Base-by-base conservation (phyloP, 64 coral and sea anemone genomes). In the Montipora sp. region DNA sequence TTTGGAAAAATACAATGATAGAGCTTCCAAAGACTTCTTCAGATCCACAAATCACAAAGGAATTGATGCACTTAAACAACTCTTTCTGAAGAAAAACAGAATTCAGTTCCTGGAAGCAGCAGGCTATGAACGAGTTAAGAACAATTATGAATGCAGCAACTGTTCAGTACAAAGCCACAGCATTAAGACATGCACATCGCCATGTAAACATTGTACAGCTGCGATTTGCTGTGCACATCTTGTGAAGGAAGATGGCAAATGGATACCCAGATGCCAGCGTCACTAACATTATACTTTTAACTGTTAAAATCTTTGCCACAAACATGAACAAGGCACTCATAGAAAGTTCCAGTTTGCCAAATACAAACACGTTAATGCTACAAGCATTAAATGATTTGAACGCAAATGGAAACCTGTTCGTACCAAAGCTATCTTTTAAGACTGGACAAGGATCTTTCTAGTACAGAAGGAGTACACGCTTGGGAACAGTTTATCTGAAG, bases 1-100 rank as follows among this genome's bases (percentile, higher is more conserved):
- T 6, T 75, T 92, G 90, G 90, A 92, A 57, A 92, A 92, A 85
- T 92, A 65, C 55, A 85, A 84, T 14, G 80, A 81, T 43, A 92
- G 47, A 23, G 80, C 71, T 22, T 92, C 70, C 4, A 91, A 83
- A 91, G 66, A 83, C 19, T 77, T 74, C 27, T 92, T 92, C 48
- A 84, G 71, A 68, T 84, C 90, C 7, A 77, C 90, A 44, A 92
- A 85, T 75, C 90, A 84, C 71, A 84, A 74, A 77, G 90, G 70
- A 45, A 47, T 92, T 49, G 60, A 65, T 75, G 90, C 90, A 10
- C 80, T 84, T 2, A 85, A 84, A 77, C 90, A 92, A 57, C 51
- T 92, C 0, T 85, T 85, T 92, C 45, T 92, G 43, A 92, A 92
- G 80, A 80, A 81, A 90, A 67, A 73, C 47, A 80, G 76, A 9